phyloP scores from a whole-genome alignment of 2,113 vertebrate genomes.

The Anser brachyrhynchus region DNA sequence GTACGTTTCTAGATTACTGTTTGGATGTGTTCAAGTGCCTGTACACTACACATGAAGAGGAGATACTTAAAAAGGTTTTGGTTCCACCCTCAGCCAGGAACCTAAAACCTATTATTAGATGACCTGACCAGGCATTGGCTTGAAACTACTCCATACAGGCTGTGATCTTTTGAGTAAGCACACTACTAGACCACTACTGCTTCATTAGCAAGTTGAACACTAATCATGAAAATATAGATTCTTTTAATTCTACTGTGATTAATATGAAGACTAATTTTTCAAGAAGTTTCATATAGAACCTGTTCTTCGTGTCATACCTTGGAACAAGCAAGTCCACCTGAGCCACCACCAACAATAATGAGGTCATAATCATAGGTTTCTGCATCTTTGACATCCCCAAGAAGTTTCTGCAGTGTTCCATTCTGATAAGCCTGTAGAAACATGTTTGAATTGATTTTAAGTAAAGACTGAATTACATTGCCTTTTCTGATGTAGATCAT shows the following conservation, averaged over 20 bases:
- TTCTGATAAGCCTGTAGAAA: constrained; percentile 84
- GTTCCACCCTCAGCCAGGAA: background rate
- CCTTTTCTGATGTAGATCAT: background rate
- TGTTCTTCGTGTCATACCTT: constrained; percentile 80
- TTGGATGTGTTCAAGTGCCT: background rate
- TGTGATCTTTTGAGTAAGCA: background rate
- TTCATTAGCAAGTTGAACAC: background rate
- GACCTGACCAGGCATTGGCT: background rate
- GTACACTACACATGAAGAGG: background rate
- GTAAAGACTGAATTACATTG: background rate
- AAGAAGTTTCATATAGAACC: background rate
- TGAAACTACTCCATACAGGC: background rate
- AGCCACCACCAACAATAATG: constrained; percentile 94
- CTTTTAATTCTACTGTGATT: background rate
- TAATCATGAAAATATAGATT: background rate
- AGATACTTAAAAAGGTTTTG: background rate
- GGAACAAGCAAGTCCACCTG: constrained; percentile 93
- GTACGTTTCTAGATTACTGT: background rate
- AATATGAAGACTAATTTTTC: background rate
- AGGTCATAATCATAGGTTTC: constrained; percentile 90
- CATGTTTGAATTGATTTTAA: background rate
- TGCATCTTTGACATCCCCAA: constrained; percentile 63
- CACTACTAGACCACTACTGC: background rate
- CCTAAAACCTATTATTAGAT: background rate
- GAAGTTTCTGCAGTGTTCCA: constrained; percentile 87